phyloP scores from a whole-genome alignment of 1,140 invertebrate genomes.

The Trichogramma pretiosum region DNA sequence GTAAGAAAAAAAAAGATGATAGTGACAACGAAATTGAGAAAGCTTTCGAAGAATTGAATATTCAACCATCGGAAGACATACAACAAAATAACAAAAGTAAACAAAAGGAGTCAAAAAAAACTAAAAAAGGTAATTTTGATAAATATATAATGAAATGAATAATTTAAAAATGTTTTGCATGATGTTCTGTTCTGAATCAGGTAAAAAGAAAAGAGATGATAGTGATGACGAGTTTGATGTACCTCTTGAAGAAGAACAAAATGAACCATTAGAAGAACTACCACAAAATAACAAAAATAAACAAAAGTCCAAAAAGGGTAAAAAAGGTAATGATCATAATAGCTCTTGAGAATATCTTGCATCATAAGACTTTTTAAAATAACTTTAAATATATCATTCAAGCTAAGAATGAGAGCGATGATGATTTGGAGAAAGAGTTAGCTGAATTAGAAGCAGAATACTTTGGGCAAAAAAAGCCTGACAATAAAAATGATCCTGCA shows the following conservation, averaged over 20 bases:
- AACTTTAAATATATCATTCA: conserved; percentile 11
- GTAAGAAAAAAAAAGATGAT: conserved; percentile 28
- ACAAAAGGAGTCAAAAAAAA: conserved; percentile 26
- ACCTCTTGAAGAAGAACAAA: conserved; percentile 30
- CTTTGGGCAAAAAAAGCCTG: conserved; percentile 47
- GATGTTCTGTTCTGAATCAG: too few relatives aligned
- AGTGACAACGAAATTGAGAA: conserved; percentile 31
- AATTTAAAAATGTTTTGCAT: conserved; percentile 27
- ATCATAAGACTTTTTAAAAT: too few relatives aligned
- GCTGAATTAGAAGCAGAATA: conserved; percentile 74
- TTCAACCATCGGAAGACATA: conserved; percentile 27
- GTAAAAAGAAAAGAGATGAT: conserved; percentile 27
- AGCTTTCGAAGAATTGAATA: conserved; percentile 30
- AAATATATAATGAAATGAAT: conserved; percentile 41
- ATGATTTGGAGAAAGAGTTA: conserved; percentile 76
- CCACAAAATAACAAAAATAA: conserved; percentile 37
- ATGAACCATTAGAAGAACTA: conserved; percentile 28
- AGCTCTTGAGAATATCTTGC: not conserved
- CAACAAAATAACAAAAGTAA: conserved; percentile 33
- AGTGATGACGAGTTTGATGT: conserved; percentile 31
- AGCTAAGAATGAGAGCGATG: conserved; percentile 66
- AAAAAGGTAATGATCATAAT: conserved; percentile 28
- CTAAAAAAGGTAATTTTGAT: conserved; percentile 37
- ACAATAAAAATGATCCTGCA: conserved; percentile 24
- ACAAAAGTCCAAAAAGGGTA: conserved; percentile 45